Evolutionary conservation across 2,113 vertebrate species (phyloP), one percentile per base, ranked within the genome.

Genomic region (Urocitellus parryii): DNA sequence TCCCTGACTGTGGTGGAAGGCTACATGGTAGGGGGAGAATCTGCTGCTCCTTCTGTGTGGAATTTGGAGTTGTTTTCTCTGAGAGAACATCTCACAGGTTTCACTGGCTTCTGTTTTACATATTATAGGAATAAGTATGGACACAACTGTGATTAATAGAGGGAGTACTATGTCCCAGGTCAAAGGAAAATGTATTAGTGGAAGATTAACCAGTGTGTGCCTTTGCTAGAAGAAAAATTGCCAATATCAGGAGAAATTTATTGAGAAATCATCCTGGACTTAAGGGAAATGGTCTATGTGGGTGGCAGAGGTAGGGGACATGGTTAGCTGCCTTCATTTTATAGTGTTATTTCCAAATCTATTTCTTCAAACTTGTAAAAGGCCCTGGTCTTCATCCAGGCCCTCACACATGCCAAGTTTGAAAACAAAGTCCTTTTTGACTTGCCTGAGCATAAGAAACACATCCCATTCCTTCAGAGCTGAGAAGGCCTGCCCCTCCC

Each of bases 381-480:
- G 97, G 88, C 91, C 72, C 95, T 98, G 96, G 97, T 95, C 91
- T 96, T 78, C 95, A 81, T 97, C 97, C 97, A 97, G 93, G 93
- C 88, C 93, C 97, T 96, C 87, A n/a, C 81, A 95, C 96, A 97
- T 97, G 97, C 97, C 97, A 98, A 97, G 96, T 97, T 95, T 97
- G 97, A 93, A 97, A 98, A 98, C 97, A 98, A 96, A 97, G 97
- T 97, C 95, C 97, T 98, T 97, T 98, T 97, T 97, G 94, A 98
- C 95, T 96, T 96, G 97, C 97, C 97, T 93, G 88, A 90, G 96
- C 97, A 96, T 97, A 97, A 76, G 87, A 97, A 96, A 97, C 97
- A 97, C 97, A 97, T 97, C 97, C 95, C 70, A 90, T 90, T 86
- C 97, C 95, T 96, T 96, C 94, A 87, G 93, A 95, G 94, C 92